phyloP scores from a whole-genome alignment of 2,888 invertebrate species.

The Panzeria rudis region DNA sequence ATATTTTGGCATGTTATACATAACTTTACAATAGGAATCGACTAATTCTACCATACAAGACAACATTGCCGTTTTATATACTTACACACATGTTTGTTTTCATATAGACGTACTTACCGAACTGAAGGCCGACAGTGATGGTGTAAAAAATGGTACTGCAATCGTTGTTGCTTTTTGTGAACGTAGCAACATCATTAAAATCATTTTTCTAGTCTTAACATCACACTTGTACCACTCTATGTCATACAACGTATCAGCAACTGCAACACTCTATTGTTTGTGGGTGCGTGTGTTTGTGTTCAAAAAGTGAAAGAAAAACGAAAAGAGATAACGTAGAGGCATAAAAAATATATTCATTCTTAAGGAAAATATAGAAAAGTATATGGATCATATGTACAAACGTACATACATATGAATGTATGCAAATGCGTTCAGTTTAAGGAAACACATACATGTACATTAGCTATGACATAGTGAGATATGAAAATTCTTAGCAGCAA shows the following conservation, averaged over 20 bases:
- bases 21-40: too few relatives aligned
- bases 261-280: conserved; percentile 77
- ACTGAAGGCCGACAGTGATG: conserved; percentile 80
- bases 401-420: too few relatives aligned
- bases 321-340: neutral
- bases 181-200: conserved; percentile 81
- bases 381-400: neutral
- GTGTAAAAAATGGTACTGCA: conserved; percentile 81
- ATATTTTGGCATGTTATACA: too few relatives aligned
- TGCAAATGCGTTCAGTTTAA: neutral
- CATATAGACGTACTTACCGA: conserved; percentile 75
- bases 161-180: conserved; percentile 80
- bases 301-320: neutral
- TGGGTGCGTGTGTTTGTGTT: conserved; percentile 9
- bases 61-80: conserved; percentile 24
- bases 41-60: too few relatives aligned
- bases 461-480: neutral
- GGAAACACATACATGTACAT: too few relatives aligned
- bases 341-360: neutral
- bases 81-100: too few relatives aligned
- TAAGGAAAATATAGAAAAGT: neutral
- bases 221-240: conserved; percentile 83
- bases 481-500: neutral
- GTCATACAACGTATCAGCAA: conserved; percentile 80
- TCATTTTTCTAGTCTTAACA: conserved; percentile 80